These are phyloP conservation scores for Acrossocheilus wenchowensis DNA, from an alignment of 2,797 vertebrate genomes.

Conservation along the genomic window DNA sequence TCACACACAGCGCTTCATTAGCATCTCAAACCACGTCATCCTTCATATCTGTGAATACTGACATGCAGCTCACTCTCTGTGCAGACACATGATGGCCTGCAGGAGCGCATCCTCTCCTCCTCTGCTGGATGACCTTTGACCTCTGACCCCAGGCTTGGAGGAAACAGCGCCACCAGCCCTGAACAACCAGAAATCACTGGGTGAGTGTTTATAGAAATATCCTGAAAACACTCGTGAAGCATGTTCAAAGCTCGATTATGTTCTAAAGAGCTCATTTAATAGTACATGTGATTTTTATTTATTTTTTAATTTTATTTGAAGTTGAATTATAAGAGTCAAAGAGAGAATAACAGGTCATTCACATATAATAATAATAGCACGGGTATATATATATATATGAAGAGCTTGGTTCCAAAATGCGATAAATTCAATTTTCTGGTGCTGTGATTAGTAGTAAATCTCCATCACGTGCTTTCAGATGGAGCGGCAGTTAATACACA, in stretches of 20 bases:
- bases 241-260: not conserved
- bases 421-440: too few relatives aligned
- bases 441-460: too few relatives aligned
- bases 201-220: not conserved
- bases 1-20: not conserved
- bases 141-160: slow-evolving; percentile 60
- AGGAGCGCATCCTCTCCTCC: slow-evolving; percentile 41
- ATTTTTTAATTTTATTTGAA: not conserved
- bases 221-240: not conserved
- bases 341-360: not conserved
- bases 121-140: slow-evolving; percentile 54
- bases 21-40: not conserved
- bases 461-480: too few relatives aligned
- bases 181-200: slow-evolving; percentile 21
- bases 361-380: too few relatives aligned
- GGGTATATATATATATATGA: too few relatives aligned
- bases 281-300: too few relatives aligned
- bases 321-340: not conserved
- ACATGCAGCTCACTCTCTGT: slow-evolving; percentile 29
- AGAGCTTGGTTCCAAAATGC: too few relatives aligned
- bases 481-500: too few relatives aligned
- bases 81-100: slow-evolving; percentile 23
- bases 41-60: not conserved
- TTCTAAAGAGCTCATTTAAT: slow-evolving; percentile 43
- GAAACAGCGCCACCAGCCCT: slow-evolving; percentile 63